These are phyloP conservation scores for Oscheius sp. DNA, from an alignment of 2,888 invertebrate genomes.

Conservation along the genomic window DNA sequence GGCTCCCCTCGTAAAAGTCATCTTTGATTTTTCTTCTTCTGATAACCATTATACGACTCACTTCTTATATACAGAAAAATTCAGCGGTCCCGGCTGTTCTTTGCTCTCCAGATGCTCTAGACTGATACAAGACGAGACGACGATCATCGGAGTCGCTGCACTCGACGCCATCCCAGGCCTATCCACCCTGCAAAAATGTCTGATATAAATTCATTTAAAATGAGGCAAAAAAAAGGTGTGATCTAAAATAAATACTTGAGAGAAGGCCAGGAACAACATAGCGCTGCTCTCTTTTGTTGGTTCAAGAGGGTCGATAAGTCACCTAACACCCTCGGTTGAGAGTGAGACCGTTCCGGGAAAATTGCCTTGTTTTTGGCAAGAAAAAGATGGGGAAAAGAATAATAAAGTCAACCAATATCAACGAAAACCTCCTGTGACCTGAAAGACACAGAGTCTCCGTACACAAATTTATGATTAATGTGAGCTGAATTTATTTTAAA, in stretches of 20 bases:
- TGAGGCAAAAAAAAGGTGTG: not conserved
- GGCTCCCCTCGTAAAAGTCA: too few species aligned
- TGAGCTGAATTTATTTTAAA: too few species aligned
- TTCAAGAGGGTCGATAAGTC: not conserved
- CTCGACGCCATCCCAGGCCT: not conserved
- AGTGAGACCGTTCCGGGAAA: too few species aligned
- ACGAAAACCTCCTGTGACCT: too few species aligned
- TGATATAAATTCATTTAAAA: not conserved
- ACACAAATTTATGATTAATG: too few species aligned
- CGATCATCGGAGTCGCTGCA: slow-evolving; percentile 2
- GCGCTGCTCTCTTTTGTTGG: not conserved
- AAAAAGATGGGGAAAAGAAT: too few species aligned
- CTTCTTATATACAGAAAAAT: slow-evolving; percentile 17
- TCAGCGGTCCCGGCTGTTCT: slow-evolving; percentile 7
- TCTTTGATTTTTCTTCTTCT: too few species aligned
- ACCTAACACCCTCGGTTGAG: not conserved
- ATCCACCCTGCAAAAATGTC: not conserved
- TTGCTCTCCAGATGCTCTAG: not conserved
- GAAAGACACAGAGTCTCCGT: too few species aligned
- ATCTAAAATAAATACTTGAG: not conserved
- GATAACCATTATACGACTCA: too few species aligned
- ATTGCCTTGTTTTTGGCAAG: too few species aligned
- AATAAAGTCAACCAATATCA: too few species aligned
- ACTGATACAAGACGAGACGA: slow-evolving; percentile 22
- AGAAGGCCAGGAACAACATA: not conserved